Evolutionary conservation across 1,140 invertebrate species (phyloP), one percentile per base, ranked within the genome.

Genomic region (Pseudoatta argentina): DNA sequence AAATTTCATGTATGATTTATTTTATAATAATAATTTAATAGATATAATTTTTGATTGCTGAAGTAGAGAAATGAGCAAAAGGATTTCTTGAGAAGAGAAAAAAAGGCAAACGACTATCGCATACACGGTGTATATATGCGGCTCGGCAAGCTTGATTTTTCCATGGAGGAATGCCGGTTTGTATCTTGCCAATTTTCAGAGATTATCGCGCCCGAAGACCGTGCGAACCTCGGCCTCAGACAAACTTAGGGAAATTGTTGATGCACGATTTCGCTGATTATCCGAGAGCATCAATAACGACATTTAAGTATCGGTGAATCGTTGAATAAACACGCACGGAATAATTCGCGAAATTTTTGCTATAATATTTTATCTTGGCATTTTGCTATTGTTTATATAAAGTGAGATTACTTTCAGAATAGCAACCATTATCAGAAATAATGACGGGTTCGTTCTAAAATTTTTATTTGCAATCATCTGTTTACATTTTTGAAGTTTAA

Each of bases 141-240:
- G 59, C 87, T 57, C 53, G 72, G 48, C 59, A 34, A 79, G 48
- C 57, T 6, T 72, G 82, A 89, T 88, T 89, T 88, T 89, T 90
- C 87, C 75, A 8, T 8, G 10, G 34, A 67, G 57, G 73, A 89
- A 89, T 87, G 87, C 76, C n/a, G 75, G 39, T 48, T 57, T 92
- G 92, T 89, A 92, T 93, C 90, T 89, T 89, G 90, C 93, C 93
- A 94, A 94, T 94, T 94, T 94, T 88, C 85, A 92, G 88, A 92
- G 94, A 94, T 94, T 94, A 94, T 94, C 93, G 91, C 91, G 90
- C 88, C 91, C 85, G 77, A 82, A 88, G 85, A 91, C 73, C 89
- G 89, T 91, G 89, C 89, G 89, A 91, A 90, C 81, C 87, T 71
- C 59, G 8, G 53, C 69, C 61, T 7, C 57, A 44, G 61, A 67